Conservation (phyloP, 2,888 invertebrate species). For the Lepidocyrtinus sp. region DNA sequence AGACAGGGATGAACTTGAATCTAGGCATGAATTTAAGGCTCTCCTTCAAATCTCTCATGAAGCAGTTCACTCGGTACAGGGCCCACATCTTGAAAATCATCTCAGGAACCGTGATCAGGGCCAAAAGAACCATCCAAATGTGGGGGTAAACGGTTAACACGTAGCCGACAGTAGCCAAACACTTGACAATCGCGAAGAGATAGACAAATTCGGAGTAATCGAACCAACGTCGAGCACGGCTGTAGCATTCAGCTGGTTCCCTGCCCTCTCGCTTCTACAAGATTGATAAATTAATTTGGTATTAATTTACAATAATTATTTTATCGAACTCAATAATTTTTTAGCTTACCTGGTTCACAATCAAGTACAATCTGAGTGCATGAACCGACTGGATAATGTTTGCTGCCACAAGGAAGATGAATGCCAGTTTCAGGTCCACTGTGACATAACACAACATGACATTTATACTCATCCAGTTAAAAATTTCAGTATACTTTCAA, state of each 20-base stretch:
- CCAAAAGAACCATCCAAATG: conserved; percentile 46
- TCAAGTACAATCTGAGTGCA: conserved; percentile 42
- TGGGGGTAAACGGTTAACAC: conserved; percentile 36
- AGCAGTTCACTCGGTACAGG: conserved; percentile 40
- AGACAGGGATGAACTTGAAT: conserved; percentile 50
- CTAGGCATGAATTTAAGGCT: conserved; percentile 53
- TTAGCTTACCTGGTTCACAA: conserved; percentile 39
- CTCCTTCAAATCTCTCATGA: conserved; percentile 50
- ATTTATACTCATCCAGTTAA: not conserved
- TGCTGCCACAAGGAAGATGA: conserved; percentile 47
- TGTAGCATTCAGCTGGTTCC: conserved; percentile 48
- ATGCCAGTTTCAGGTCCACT: conserved; percentile 39
- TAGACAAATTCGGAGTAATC: conserved; percentile 55
- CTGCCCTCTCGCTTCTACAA: conserved; percentile 32
- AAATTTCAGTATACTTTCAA: not conserved
- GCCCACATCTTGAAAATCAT: conserved; percentile 48
- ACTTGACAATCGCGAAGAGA: conserved; percentile 49
- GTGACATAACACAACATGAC: not conserved
- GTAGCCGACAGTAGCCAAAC: conserved; percentile 46
- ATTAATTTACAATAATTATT: no score
- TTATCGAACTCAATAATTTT: not conserved
- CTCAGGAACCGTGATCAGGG: conserved; percentile 45
- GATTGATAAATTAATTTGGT: not conserved
- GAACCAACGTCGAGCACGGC: conserved; percentile 54
- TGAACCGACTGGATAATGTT: conserved; percentile 52